phyloP scores from a whole-genome alignment of 2,797 vertebrate genomes.

The Rhincodon typus region DNA sequence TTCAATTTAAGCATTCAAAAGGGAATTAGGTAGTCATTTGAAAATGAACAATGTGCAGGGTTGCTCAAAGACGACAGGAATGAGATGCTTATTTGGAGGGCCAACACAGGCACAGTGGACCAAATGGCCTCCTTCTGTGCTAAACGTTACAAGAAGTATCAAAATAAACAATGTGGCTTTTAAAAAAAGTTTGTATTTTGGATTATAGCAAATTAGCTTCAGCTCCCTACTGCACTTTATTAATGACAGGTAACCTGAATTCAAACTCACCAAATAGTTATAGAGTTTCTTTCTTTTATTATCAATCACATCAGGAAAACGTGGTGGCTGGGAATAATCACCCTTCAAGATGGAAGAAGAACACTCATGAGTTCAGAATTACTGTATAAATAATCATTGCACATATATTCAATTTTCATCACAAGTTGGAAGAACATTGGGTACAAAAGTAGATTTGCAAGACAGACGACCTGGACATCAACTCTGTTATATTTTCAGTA shows the following conservation, averaged over 20 bases:
- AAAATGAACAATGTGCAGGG: no score
- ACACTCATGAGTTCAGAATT: background rate
- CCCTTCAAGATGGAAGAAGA: background rate
- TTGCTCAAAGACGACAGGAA: no score
- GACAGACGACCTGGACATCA: background rate
- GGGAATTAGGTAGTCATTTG: no score
- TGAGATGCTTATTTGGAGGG: no score
- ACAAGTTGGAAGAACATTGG: background rate
- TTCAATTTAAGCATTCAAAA: no score
- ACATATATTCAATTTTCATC: background rate
- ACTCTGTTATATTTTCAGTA: background rate
- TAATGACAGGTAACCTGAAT: background rate
- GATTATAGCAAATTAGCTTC: background rate
- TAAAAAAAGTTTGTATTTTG: background rate
- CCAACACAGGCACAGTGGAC: background rate
- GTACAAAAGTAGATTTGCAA: background rate
- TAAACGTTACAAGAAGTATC: background rate
- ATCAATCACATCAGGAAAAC: conserved; percentile 20
- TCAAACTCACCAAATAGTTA: conserved; percentile 31
- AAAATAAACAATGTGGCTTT: no score
- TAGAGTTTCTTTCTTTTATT: conserved; percentile 31
- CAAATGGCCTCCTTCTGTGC: no score
- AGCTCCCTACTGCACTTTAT: background rate
- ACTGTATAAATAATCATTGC: background rate
- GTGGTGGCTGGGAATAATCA: background rate